These are phyloP conservation scores for Drosophila longiperda DNA, from an alignment of 2,888 invertebrate genomes.

Conservation along the genomic window DNA sequence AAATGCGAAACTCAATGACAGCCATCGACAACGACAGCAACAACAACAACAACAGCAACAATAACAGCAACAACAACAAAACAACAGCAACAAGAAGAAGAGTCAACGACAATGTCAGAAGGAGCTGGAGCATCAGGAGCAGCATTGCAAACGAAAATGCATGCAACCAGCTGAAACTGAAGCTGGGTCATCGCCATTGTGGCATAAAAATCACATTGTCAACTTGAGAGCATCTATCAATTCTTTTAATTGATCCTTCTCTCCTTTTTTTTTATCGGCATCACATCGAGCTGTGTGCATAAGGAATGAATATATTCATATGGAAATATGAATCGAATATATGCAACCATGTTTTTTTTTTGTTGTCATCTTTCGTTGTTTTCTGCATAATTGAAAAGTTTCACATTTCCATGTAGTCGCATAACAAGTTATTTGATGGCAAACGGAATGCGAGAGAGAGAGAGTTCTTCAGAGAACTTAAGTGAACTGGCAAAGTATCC, in stretches of 20 bases:
- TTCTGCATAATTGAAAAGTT: constrained; percentile 29
- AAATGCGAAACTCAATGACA: constrained; percentile 73
- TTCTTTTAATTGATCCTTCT: constrained; percentile 72
- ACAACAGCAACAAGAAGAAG: not conserved
- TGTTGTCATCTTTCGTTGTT: not conserved
- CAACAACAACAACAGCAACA: constrained; percentile 19
- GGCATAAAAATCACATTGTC: constrained; percentile 68
- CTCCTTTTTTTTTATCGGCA: constrained; percentile 17
- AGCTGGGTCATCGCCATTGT: constrained; percentile 40
- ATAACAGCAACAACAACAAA: constrained; percentile 15
- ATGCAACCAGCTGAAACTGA: constrained; percentile 21
- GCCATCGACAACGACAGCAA: constrained; percentile 60
- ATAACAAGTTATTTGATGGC: constrained; percentile 34
- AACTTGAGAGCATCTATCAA: constrained; percentile 70
- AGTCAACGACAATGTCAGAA: constrained; percentile 14
- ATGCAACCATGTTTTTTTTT: not conserved
- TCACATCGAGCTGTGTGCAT: constrained; percentile 15
- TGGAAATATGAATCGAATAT: constrained; percentile 50
- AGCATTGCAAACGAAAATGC: constrained; percentile 12
- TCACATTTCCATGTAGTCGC: constrained; percentile 33
- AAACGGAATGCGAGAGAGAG: not conserved
- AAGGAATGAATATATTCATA: constrained; percentile 51
- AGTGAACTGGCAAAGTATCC: constrained; percentile 1
- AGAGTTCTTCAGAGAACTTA: not conserved
- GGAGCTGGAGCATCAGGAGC: constrained; percentile 20